Percentiles rank a stretch among this genome's conserved stretches.
These are phyloP conservation scores for Poecile atricapillus DNA, from an alignment of 2,113 vertebrate genomes.

Conservation along the genomic window DNA sequence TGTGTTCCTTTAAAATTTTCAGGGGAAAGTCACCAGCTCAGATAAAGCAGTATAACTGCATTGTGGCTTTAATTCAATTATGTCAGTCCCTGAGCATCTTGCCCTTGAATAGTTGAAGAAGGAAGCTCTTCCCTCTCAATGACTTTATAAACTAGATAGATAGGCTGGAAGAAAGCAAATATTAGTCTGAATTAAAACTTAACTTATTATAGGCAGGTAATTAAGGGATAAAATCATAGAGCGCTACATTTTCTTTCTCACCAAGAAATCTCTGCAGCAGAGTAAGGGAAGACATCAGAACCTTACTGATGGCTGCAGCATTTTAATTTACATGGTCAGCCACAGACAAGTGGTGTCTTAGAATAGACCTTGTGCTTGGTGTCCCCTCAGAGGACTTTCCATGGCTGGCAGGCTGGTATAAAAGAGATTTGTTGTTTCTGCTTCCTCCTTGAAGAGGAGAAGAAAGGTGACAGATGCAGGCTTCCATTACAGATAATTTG, in stretches of 20 bases:
- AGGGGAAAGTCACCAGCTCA: neutral
- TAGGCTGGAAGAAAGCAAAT: neutral
- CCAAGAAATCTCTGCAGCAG: neutral
- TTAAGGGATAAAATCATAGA: neutral
- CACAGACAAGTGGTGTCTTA: neutral
- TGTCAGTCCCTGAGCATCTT: neutral
- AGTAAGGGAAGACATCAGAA: neutral
- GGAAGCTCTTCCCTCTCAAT: neutral
- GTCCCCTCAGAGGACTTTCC: neutral
- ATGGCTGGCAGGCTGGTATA: neutral
- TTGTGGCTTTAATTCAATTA: neutral
- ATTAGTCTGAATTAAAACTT: neutral
- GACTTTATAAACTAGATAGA: neutral
- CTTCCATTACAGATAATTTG: neutral
- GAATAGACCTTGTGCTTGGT: neutral
- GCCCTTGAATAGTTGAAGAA: neutral
- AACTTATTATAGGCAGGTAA: neutral
- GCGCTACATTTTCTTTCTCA: neutral
- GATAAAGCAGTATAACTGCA: neutral
- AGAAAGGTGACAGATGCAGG: neutral
- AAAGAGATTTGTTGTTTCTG: neutral
- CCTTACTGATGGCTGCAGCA: neutral
- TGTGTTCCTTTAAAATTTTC: neutral
- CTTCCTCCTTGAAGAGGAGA: neutral
- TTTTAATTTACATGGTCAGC: neutral